Conservation (phyloP, 2,797 vertebrate genomes). For the Premnoplex brunnescens region DNA sequence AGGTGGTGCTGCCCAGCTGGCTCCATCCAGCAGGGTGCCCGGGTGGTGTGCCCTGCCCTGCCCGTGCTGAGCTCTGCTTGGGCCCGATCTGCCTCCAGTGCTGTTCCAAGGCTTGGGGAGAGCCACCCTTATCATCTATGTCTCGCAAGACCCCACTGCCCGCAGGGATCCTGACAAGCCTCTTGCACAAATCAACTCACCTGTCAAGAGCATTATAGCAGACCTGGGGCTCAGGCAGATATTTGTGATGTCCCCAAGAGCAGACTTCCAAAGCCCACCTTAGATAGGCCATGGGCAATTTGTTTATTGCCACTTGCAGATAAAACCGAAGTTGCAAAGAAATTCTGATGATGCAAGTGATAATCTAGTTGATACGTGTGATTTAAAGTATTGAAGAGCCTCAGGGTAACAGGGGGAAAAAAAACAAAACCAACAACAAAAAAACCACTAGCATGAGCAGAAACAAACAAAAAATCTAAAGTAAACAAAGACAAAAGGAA, state of each 20-base stretch:
- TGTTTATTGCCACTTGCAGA: neutral
- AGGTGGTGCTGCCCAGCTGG: neutral
- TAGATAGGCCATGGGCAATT: rapidly evolving
- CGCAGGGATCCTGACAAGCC: neutral
- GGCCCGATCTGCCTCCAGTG: rapidly evolving
- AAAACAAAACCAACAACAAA: neutral
- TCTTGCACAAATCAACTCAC: rapidly evolving
- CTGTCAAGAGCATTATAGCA: rapidly evolving
- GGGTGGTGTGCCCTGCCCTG: rapidly evolving
- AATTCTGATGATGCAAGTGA: neutral
- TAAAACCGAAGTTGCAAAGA: neutral
- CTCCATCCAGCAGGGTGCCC: rapidly evolving
- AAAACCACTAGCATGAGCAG: neutral
- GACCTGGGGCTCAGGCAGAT: neutral
- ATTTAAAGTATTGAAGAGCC: neutral
- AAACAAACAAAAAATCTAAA: neutral
- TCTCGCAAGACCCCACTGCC: rapidly evolving
- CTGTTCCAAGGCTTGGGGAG: rapidly evolving
- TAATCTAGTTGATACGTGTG: neutral
- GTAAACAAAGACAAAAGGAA: conserved; percentile 33
- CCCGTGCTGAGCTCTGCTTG: neutral
- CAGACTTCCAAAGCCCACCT: rapidly evolving
- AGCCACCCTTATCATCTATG: rapidly evolving
- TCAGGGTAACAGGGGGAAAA: neutral
- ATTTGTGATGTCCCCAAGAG: rapidly evolving